These are phyloP conservation scores for Halictus ligatus DNA, from an alignment of 2,888 invertebrate genomes.

Conservation along the genomic window DNA sequence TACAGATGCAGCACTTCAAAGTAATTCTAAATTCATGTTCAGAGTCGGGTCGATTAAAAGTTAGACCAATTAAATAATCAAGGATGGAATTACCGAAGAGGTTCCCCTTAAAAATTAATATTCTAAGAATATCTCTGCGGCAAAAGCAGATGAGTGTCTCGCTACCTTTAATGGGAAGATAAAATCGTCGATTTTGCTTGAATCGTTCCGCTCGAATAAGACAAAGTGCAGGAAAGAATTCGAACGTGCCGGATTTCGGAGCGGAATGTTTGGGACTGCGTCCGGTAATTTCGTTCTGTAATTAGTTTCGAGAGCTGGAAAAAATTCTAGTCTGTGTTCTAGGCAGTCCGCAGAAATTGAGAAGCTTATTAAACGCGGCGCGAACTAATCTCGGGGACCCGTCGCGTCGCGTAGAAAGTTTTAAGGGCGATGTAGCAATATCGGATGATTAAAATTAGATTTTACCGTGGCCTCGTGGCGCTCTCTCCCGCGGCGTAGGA, in stretches of 20 bases:
- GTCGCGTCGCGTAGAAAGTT: slow-evolving; percentile 24
- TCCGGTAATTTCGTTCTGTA: slow-evolving; percentile 34
- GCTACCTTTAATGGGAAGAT: background rate
- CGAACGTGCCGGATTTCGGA: background rate
- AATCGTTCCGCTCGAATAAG: background rate
- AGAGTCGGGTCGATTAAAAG: background rate
- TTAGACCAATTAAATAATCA: background rate
- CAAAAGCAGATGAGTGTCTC: background rate
- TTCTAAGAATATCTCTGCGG: background rate
- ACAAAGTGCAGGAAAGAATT: background rate
- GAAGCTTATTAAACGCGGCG: slow-evolving; percentile 62
- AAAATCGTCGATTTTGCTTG: background rate
- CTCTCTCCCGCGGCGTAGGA: background rate
- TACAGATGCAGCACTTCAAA: background rate
- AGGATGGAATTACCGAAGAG: background rate
- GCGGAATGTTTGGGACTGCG: slow-evolving; percentile 12
- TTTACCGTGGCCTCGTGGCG: slow-evolving; percentile 14
- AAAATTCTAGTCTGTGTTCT: slow-evolving; percentile 34
- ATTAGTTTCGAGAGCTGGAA: slow-evolving; percentile 39
- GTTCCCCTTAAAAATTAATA: background rate
- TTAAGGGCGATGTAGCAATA: slow-evolving; percentile 59
- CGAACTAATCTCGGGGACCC: slow-evolving; percentile 51
- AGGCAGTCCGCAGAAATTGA: slow-evolving; percentile 45
- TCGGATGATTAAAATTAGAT: slow-evolving; percentile 62
- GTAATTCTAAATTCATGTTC: background rate